Evolutionary conservation across 1,140 invertebrate species (phyloP).

Genomic region (Atta texana): DNA sequence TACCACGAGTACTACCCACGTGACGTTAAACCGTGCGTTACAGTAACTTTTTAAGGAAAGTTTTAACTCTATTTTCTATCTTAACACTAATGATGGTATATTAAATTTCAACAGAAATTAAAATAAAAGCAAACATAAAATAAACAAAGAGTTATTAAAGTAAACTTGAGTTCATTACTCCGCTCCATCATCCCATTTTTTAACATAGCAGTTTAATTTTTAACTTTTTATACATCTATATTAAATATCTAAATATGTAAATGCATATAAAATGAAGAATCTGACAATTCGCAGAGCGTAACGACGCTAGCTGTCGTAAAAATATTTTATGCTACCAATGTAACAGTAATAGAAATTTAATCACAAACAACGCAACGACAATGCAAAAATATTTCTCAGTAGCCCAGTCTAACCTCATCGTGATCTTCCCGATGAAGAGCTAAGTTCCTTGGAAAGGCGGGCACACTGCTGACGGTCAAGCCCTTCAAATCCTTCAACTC

Average conservation of each 20-base stretch:
- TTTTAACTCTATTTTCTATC: background rate
- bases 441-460: slow-evolving; percentile 85
- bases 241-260: background rate
- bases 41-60: background rate
- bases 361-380: background rate
- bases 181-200: background rate
- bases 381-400: slow-evolving; percentile 21
- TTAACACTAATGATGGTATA: background rate
- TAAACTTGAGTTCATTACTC: background rate
- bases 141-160: background rate
- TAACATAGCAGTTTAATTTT: background rate
- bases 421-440: slow-evolving; percentile 83
- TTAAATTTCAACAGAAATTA: background rate
- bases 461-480: slow-evolving; percentile 84
- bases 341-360: background rate
- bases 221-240: background rate
- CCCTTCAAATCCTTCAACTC: slow-evolving; percentile 84
- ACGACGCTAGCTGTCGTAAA: background rate
- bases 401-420: slow-evolving; percentile 82
- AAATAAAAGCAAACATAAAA: background rate
- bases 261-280: background rate
- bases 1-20: slow-evolving; percentile 27
- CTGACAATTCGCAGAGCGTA: background rate
- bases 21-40: slow-evolving; percentile 20
- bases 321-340: background rate